Evolutionary conservation across 2,113 vertebrate species (phyloP), one percentile per base, ranked within the genome.

Genomic region (Anser brachyrhynchus): DNA sequence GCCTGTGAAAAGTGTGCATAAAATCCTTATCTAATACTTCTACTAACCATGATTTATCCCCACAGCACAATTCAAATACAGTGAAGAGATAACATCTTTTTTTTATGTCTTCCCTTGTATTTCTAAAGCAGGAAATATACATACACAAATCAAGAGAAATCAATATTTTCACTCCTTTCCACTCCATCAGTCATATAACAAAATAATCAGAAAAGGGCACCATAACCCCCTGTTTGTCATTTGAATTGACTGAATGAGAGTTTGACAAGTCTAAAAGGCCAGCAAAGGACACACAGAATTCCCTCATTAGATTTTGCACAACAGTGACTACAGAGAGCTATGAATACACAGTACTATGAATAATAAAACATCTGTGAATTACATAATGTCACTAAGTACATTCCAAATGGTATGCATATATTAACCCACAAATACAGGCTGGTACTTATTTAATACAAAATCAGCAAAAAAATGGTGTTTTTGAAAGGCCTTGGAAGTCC

Each of bases 321-420:
- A 93, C 51, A 90, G 93, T 95, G 84, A 95, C 92, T 97, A 92
- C 62, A 97, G 91, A 96, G 71, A 88, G 54, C 86, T 88, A 96
- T 93, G 97, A 98, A 97, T 94, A 90, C 82, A 97, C 79, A 90
- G 80, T 93, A 92, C 44, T 91, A 85, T 92, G 87, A 94, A 97
- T 92, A 97, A 96, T 88, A 95, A 97, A 96, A 93, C 96, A 97
- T 97, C 95, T 97, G 90, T 97, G 96, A 95, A 95, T 97, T 95
- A 90, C 87, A 96, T 94, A 95, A 97, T 92, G 92, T 91, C 82
- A 74, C 78, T 84, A 95, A 97, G 87, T 91, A 90, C 37, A 12
- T 91, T 96, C 91, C 75, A 96, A 97, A 88, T 92, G 84, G 79
- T 91, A 94, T 96, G 90, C 93, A 97, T 97, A 95, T 43, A 97